These are phyloP conservation scores for Silurus glanis DNA, from an alignment of 2,113 vertebrate genomes.

Conservation along the genomic window DNA sequence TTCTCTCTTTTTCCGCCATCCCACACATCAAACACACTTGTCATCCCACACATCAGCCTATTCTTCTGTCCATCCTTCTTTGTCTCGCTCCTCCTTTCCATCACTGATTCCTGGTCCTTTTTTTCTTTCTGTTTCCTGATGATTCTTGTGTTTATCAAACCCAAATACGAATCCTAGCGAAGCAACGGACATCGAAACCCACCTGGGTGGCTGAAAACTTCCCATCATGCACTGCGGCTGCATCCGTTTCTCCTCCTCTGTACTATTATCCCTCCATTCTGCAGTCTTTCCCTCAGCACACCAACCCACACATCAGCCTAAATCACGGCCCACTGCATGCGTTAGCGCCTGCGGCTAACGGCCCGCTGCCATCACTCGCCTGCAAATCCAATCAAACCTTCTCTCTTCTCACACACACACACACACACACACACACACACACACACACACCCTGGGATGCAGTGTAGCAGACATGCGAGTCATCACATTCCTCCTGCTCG, in stretches of 20 bases:
- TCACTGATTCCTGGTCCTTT: not conserved
- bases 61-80: not conserved
- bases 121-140: not conserved
- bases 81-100: not conserved
- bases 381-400: constrained; percentile 64
- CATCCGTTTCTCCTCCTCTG: constrained; percentile 8
- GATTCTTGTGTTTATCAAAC: constrained; percentile 59
- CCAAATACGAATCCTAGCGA: constrained; percentile 61
- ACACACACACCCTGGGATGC: not conserved
- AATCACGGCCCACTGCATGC: constrained; percentile 55
- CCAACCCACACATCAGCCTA: constrained; percentile 48
- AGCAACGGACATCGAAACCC: constrained; percentile 53
- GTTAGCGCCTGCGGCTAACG: constrained; percentile 64
- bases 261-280: constrained; percentile 9
- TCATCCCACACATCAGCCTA: constrained; percentile 2
- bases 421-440: constrained; percentile 12
- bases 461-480: constrained; percentile 18
- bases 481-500: constrained; percentile 27
- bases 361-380: constrained; percentile 42
- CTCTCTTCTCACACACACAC: constrained; percentile 45
- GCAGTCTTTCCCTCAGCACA: constrained; percentile 27
- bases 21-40: constrained; percentile 1
- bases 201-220: constrained; percentile 45
- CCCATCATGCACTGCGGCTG: constrained; percentile 52
- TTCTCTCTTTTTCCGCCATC: not conserved